These are phyloP conservation scores for Habropoda laboriosa DNA, from an alignment of 1,140 invertebrate species.

Conservation along the genomic window DNA sequence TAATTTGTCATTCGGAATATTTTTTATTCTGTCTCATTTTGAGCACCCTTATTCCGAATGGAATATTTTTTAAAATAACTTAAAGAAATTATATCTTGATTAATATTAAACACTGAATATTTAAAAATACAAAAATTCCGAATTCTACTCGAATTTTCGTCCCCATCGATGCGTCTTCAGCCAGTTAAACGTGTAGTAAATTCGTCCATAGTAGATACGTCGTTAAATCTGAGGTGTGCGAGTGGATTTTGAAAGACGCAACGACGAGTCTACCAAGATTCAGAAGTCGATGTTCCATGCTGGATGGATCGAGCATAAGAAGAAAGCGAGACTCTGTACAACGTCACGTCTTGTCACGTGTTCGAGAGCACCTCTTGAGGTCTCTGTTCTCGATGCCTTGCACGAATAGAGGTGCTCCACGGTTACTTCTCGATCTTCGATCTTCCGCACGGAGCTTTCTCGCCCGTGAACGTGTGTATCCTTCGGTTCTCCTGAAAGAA, in stretches of 20 bases:
- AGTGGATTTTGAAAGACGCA: not conserved
- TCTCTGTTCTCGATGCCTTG: constrained; percentile 49
- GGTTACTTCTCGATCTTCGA: constrained; percentile 54
- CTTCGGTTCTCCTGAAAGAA: not conserved
- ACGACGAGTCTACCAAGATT: not conserved
- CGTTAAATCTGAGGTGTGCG: too few species aligned
- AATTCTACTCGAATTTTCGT: not conserved
- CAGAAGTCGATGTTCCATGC: too few species aligned
- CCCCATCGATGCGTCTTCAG: not conserved
- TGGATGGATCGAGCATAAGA: not conserved
- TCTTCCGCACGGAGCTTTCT: constrained; percentile 43
- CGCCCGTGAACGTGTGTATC: constrained; percentile 14
- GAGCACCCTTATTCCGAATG: too few species aligned
- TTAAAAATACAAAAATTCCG: not conserved
- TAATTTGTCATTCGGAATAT: too few species aligned
- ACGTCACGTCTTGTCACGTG: constrained; percentile 65
- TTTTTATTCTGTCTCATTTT: too few species aligned
- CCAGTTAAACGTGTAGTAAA: not conserved
- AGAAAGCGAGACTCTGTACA: constrained; percentile 20
- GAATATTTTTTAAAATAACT: too few species aligned
- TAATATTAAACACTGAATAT: too few species aligned
- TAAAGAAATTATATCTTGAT: too few species aligned
- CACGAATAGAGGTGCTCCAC: constrained; percentile 38
- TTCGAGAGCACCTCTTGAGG: constrained; percentile 68
- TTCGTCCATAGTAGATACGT: not conserved